Evolutionary conservation across 2,797 vertebrate genomes (phyloP).

Genomic region (Xenops minutus): DNA sequence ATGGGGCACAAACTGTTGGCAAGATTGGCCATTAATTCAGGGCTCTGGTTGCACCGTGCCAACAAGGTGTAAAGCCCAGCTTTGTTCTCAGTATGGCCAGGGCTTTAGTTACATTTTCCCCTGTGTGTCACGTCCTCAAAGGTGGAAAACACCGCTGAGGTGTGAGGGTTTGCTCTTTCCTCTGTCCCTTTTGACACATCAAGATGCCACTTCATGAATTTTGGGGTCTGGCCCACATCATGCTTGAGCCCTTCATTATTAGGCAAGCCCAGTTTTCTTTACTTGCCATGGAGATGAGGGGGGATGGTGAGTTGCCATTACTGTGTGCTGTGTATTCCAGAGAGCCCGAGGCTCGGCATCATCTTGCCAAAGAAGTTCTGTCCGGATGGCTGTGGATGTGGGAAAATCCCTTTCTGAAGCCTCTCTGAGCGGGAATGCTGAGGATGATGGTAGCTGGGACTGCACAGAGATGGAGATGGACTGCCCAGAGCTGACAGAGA

Average conservation of each 20-base stretch:
- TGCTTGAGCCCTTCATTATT: rapidly evolving
- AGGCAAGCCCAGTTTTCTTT: background rate
- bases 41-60: rapidly evolving
- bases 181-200: background rate
- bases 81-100: background rate
- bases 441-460: background rate
- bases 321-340: conserved; percentile 8
- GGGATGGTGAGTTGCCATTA: rapidly evolving
- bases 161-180: background rate
- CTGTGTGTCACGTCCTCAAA: background rate
- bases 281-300: rapidly evolving
- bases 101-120: background rate
- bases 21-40: background rate
- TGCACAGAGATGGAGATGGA: conserved; percentile 50
- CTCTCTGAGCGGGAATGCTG: conserved; percentile 37
- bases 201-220: background rate
- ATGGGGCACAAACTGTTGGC: background rate
- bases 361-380: background rate
- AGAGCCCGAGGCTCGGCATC: background rate
- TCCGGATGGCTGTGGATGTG: conserved; percentile 69
- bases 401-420: conserved; percentile 59
- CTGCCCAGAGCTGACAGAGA: background rate
- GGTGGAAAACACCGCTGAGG: background rate
- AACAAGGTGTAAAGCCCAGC: background rate
- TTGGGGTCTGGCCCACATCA: background rate